Percentiles rank a stretch among this genome's conserved stretches.
phyloP scores from a whole-genome alignment of 2,797 vertebrate genomes.

The Spatula clypeata region DNA sequence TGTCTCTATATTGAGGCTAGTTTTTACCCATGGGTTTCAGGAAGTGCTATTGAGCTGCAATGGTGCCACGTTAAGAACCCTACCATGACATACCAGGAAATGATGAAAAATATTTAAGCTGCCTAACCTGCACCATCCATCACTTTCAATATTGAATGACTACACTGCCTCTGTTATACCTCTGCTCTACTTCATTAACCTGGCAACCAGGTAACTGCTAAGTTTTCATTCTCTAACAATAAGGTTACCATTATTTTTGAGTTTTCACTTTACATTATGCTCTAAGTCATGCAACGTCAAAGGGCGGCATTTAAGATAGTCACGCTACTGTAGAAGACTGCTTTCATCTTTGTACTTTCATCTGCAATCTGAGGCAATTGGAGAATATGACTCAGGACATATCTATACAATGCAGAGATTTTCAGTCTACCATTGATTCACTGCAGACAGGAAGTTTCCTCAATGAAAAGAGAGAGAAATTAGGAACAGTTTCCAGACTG shows the following conservation, averaged over 20 bases:
- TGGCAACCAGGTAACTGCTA: not conserved
- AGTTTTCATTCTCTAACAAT: not conserved
- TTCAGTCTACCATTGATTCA: not conserved
- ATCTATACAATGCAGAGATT: slow-evolving; percentile 4
- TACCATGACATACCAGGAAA: not conserved
- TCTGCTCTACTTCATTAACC: not conserved
- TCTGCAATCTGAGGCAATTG: not conserved
- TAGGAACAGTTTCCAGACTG: not conserved
- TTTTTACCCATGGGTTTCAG: not conserved
- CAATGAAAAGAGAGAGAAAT: not conserved
- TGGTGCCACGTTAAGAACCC: not conserved
- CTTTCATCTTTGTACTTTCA: not conserved
- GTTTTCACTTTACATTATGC: not conserved
- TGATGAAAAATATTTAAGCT: not conserved
- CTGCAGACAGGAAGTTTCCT: not conserved
- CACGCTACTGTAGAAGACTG: not conserved
- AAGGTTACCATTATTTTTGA: not conserved
- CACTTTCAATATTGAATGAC: not conserved
- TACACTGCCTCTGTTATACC: not conserved
- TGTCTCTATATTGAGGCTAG: not conserved
- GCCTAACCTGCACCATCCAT: not conserved
- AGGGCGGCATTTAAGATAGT: not conserved
- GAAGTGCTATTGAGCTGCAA: not conserved
- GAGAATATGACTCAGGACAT: not conserved
- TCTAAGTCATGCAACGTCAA: not conserved